phyloP scores from a whole-genome alignment of 2,888 invertebrate genomes.

The Apodemia mormo region DNA sequence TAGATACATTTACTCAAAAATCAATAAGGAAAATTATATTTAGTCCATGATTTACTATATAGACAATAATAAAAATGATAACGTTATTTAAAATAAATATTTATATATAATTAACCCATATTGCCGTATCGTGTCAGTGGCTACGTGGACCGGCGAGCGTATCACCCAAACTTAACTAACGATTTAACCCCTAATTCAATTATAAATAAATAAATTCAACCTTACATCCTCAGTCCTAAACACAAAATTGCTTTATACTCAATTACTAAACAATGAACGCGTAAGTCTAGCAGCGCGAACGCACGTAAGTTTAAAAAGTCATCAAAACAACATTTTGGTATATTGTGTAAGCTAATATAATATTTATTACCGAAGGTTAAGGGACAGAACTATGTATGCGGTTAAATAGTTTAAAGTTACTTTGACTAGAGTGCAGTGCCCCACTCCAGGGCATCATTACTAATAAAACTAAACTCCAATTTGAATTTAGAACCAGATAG shows the following conservation, averaged over 20 bases:
- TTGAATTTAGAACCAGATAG: neutral
- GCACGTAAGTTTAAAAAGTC: constrained; percentile 10
- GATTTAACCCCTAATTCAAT: neutral
- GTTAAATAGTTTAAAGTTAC: neutral
- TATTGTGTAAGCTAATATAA: neutral
- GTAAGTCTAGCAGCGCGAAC: neutral
- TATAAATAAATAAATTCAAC: neutral
- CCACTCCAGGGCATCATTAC: neutral
- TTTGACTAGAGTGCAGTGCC: neutral
- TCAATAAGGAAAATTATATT: constrained; percentile 6
- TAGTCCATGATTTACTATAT: neutral
- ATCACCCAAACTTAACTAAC: neutral
- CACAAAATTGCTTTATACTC: constrained; percentile 26
- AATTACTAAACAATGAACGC: constrained; percentile 9
- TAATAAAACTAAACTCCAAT: neutral
- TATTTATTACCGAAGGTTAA: constrained; percentile 6
- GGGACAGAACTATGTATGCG: neutral
- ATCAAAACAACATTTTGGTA: neutral
- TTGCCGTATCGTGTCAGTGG: neutral
- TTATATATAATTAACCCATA: constrained; percentile 3
- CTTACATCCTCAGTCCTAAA: neutral
- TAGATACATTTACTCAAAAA: too few species aligned
- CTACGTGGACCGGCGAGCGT: constrained; percentile 2
- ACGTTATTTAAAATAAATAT: neutral
- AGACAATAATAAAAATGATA: neutral